Conservation (phyloP, 2,113 vertebrate species). For the Sander vitreus region DNA sequence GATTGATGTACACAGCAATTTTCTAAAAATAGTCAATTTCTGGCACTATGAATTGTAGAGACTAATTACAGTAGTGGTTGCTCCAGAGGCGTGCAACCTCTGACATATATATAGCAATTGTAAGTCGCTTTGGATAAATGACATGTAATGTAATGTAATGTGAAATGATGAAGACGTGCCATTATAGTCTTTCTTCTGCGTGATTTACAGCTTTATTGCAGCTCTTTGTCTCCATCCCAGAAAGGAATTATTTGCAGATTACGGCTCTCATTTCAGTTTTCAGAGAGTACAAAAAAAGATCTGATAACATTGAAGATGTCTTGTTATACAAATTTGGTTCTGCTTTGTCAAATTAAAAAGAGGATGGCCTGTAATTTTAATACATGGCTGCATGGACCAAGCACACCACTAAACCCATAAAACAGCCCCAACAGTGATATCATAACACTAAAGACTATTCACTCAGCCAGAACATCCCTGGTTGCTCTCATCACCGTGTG, state of each 20-base stretch:
- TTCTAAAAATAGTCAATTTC: not conserved
- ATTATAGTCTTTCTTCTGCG: not conserved
- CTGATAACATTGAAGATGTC: conserved; percentile 14
- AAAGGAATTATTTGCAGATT: conserved; percentile 5
- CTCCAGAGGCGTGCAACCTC: no score
- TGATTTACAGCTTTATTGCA: not conserved
- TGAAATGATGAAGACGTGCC: not conserved
- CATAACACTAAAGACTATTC: conserved; percentile 4
- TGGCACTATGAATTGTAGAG: no score
- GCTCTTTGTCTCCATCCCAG: not conserved
- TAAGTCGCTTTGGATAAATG: no score
- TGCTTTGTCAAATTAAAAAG: not conserved
- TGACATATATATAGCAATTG: no score
- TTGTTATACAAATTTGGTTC: conserved; percentile 2
- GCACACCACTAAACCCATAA: conserved; percentile 4
- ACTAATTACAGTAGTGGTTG: conserved; percentile 3
- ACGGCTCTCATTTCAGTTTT: not conserved
- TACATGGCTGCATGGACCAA: not conserved
- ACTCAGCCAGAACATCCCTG: conserved; percentile 22
- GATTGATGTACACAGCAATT: not conserved
- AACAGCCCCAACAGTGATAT: conserved; percentile 13
- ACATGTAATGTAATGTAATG: no score
- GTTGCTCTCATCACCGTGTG: conserved; percentile 19
- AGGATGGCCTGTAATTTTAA: not conserved
- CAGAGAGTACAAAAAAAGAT: not conserved